Conservation (phyloP, 2,888 invertebrate genomes). For the Ennomos erosarius region DNA sequence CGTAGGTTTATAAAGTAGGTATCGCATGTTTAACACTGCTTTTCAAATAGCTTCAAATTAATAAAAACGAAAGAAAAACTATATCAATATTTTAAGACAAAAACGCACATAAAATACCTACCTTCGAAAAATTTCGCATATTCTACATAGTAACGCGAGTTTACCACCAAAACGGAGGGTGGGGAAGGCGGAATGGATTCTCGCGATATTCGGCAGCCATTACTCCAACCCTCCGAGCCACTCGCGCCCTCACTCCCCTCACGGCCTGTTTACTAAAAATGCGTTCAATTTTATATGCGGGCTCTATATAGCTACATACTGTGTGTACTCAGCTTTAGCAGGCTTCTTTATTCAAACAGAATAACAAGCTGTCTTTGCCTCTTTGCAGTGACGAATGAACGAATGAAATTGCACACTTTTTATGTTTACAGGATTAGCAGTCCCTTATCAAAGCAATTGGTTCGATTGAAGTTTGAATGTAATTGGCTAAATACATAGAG, state of each 20-base stretch:
- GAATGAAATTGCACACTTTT: conserved; percentile 24
- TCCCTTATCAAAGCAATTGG: conserved; percentile 12
- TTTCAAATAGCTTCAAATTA: too few relatives aligned
- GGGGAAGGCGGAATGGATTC: conserved; percentile 75
- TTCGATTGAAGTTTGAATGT: not conserved
- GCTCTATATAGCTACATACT: conserved; percentile 46
- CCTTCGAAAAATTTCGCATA: conserved; percentile 47
- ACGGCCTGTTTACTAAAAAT: conserved; percentile 79
- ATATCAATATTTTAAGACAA: too few relatives aligned
- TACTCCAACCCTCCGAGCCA: conserved; percentile 69
- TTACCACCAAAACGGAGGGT: conserved; percentile 58
- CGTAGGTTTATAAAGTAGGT: too few relatives aligned
- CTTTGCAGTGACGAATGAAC: conserved; percentile 53
- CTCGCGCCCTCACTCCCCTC: conserved; percentile 65
- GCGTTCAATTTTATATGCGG: conserved; percentile 82
- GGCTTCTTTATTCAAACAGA: conserved; percentile 61
- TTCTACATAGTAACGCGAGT: conserved; percentile 60
- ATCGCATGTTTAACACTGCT: too few relatives aligned
- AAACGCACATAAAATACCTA: not conserved
- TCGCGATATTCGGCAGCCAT: conserved; percentile 84
- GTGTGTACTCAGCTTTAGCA: conserved; percentile 57
- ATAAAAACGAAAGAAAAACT: too few relatives aligned
- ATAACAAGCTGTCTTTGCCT: conserved; percentile 59
- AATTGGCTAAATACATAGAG: not conserved
- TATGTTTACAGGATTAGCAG: conserved; percentile 18